Evolutionary conservation across 2,888 invertebrate species (phyloP), one percentile per base, ranked within the genome.

Genomic region (Trichogramma evanescens): DNA sequence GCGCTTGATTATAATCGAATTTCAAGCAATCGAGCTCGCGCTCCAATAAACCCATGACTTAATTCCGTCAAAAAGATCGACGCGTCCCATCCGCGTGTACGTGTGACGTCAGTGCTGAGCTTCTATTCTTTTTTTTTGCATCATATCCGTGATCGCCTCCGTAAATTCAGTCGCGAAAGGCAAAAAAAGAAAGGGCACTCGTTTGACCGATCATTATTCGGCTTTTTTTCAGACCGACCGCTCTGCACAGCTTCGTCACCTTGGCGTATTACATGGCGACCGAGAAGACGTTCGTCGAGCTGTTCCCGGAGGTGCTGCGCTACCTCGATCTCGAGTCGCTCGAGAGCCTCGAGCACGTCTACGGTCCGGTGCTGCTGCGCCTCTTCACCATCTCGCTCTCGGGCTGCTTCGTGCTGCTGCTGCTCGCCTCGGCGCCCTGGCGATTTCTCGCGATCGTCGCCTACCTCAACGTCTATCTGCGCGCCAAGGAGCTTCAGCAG

Each of bases 261-360:
- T 86, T 86, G 75, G 77, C 82, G 0, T 89, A 89, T 70, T 90
- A 89, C 72, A 80, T 87, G 69, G 80, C 87, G 9, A 88, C 89
- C 1, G 89, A 89, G 70, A 85, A 84, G 70, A 85, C 87, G 4
- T 89, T 89, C 72, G 81, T 86, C 0, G 86, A 88, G 59, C 78
- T 86, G 63, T 85, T 87, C 74, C 85, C 86, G 0, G 71, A 82
- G 1, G 76, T 83, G 2, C 72, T 89, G 38, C 77, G 82, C 0
- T 82, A 82, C 64, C 72, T 87, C 57, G 85, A 84, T 67, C 68
- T 88, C 1, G 86, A 86, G 59, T 77, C 80, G 3, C 77, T 89
- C 9, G 89, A 89, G 71, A 86, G 86, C n/a, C 80, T 90, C 75
- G 89, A 90, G 72, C 78, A 81, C 45, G 75, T 89, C 39, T 89